Conservation (phyloP, 2,888 invertebrate species). For the Crepidodera aurea region DNA sequence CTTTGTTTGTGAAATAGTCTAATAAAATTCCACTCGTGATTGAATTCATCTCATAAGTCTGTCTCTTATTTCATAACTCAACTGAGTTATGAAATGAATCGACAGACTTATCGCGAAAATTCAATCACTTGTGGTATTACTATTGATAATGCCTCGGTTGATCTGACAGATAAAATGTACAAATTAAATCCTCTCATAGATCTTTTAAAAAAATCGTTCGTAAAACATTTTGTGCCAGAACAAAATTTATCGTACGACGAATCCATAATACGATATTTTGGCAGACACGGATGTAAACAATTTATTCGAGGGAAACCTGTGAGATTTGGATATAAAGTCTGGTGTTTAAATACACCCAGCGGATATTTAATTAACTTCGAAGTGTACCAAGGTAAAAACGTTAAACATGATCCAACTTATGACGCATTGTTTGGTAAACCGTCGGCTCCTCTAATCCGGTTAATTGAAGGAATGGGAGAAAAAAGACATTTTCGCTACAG, state of each 20-base stretch:
- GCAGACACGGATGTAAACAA: slow-evolving; percentile 22
- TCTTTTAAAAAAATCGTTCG: background rate
- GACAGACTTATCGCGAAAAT: no score
- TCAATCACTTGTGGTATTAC: no score
- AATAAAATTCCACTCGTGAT: no score
- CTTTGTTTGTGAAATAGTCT: no score
- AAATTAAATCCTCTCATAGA: slow-evolving; percentile 37
- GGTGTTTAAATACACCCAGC: slow-evolving; percentile 22
- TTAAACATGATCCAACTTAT: slow-evolving; percentile 38
- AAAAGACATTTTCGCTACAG: slow-evolving; percentile 36
- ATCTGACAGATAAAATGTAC: slow-evolving; percentile 27
- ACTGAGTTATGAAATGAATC: no score
- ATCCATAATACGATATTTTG: slow-evolving; percentile 19
- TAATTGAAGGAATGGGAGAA: slow-evolving; percentile 41
- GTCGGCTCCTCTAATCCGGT: slow-evolving; percentile 33
- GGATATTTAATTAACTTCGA: slow-evolving; percentile 32
- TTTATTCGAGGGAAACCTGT: slow-evolving; percentile 40
- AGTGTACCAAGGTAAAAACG: slow-evolving; percentile 37
- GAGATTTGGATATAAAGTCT: slow-evolving; percentile 26
- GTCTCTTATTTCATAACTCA: no score
- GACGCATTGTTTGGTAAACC: slow-evolving; percentile 45
- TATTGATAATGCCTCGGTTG: no score
- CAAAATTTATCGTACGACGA: slow-evolving; percentile 27
- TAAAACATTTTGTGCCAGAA: no score
- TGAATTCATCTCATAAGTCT: no score